Percentiles rank a stretch among this genome's conserved stretches.
phyloP scores from a whole-genome alignment of 2,797 vertebrate species.

The Clarias platycephalus region DNA sequence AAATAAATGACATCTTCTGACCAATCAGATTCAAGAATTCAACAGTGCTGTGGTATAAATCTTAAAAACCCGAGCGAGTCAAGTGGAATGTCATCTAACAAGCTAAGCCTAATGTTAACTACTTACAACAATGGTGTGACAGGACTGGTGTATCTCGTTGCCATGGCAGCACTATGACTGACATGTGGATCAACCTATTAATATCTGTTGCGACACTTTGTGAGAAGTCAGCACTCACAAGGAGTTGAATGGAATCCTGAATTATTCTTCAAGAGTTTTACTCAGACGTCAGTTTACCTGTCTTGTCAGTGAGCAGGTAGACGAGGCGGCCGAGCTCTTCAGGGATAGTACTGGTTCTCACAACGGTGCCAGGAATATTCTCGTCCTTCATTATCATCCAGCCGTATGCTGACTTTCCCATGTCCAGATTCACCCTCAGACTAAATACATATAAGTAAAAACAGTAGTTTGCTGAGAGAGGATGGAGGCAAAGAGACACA shows the following conservation, averaged over 20 bases:
- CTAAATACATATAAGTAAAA: conserved; percentile 63
- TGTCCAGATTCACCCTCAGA: conserved; percentile 95
- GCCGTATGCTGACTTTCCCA: conserved; percentile 95
- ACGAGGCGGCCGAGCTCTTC: conserved; percentile 94
- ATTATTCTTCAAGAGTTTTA: not conserved
- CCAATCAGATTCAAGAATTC: not conserved
- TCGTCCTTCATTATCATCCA: conserved; percentile 98
- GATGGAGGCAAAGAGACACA: not conserved
- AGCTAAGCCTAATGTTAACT: not conserved
- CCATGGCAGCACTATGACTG: not conserved
- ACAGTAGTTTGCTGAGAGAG: not conserved
- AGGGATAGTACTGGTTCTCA: conserved; percentile 96
- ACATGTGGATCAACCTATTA: not conserved
- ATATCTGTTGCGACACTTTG: not conserved
- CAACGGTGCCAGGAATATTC: conserved; percentile 93
- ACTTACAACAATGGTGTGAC: not conserved
- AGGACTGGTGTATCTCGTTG: not conserved
- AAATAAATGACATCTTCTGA: not conserved
- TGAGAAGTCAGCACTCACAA: not conserved
- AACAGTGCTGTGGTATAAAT: not conserved
- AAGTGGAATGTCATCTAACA: not conserved
- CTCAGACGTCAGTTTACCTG: conserved; percentile 73
- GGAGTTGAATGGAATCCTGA: not conserved
- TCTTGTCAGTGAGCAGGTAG: conserved; percentile 95
- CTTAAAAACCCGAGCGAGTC: not conserved